A percentile compares a stretch with the other conserved stretches of the same genome.
Conservation (phyloP, 1,140 invertebrate genomes). For the Conopomorpha cramerella region DNA sequence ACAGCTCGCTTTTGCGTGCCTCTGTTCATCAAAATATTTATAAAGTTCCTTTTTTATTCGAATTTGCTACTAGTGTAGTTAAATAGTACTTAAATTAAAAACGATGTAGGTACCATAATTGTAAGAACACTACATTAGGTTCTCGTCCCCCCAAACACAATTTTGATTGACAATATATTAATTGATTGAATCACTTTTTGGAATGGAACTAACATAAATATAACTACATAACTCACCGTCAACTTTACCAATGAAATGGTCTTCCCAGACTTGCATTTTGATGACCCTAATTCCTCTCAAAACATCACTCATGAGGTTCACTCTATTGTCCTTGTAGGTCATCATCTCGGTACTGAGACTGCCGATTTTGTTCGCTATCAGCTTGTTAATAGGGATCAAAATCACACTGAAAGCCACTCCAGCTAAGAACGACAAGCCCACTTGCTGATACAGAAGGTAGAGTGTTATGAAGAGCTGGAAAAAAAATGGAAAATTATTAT, state of each 20-base stretch:
- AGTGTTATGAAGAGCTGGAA: slow-evolving; percentile 80
- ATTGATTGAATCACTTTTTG: too few species aligned
- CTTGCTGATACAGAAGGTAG: slow-evolving; percentile 83
- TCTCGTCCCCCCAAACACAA: too few species aligned
- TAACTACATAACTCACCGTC: slow-evolving; percentile 37
- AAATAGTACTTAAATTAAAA: too few species aligned
- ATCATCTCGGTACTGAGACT: slow-evolving; percentile 86
- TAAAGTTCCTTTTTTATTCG: slow-evolving; percentile 2
- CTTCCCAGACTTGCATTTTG: slow-evolving; percentile 94
- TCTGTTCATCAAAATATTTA: slow-evolving; percentile 49
- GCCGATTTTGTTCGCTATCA: slow-evolving; percentile 89
- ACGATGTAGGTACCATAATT: too few species aligned
- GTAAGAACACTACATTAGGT: too few species aligned
- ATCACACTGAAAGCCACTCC: slow-evolving; percentile 86
- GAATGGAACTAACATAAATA: too few species aligned
- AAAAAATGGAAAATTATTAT: slow-evolving; percentile 12
- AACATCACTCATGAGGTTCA: slow-evolving; percentile 88
- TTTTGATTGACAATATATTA: too few species aligned
- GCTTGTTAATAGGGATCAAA: slow-evolving; percentile 93
- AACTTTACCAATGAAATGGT: slow-evolving; percentile 78
- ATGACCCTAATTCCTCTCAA: slow-evolving; percentile 86
- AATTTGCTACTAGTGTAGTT: too few species aligned
- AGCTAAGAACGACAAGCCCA: slow-evolving; percentile 89
- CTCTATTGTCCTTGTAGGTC: slow-evolving; percentile 87
- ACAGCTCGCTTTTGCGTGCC: slow-evolving; percentile 72